phyloP scores from a whole-genome alignment of 2,888 invertebrate species.

The Abscondita cerata region DNA sequence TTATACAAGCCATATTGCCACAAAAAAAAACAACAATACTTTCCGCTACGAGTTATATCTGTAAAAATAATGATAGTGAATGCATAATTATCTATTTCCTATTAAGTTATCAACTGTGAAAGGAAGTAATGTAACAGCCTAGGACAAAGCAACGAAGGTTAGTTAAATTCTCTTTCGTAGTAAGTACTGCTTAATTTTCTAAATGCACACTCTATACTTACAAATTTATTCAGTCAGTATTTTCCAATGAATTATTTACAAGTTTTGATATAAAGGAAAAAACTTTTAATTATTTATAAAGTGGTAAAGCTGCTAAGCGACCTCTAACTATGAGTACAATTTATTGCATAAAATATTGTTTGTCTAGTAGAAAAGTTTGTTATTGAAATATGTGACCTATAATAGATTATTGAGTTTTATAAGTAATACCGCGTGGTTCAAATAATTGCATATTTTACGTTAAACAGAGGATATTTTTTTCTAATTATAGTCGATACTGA shows the following conservation, averaged over 20 bases:
- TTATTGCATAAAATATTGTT: conserved; percentile 5
- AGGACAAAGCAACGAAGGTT: not conserved
- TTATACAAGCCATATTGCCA: too few relatives aligned
- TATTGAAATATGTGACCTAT: not conserved
- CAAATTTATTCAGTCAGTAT: conserved; percentile 23
- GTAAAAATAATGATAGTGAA: not conserved
- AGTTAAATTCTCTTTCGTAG: not conserved
- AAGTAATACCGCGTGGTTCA: not conserved
- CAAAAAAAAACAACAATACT: conserved; percentile 2
- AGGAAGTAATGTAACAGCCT: not conserved
- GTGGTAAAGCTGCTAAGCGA: conserved; percentile 26
- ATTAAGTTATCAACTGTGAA: not conserved
- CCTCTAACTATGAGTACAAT: conserved; percentile 29
- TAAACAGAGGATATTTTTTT: not conserved
- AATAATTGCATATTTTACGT: not conserved
- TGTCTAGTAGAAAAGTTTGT: not conserved
- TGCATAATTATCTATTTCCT: conserved; percentile 7
- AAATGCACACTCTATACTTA: not conserved
- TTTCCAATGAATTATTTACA: conserved; percentile 31
- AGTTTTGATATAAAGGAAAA: conserved; percentile 28
- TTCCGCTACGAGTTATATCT: conserved; percentile 2
- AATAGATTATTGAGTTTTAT: not conserved
- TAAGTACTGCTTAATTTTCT: not conserved
- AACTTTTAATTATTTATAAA: conserved; percentile 35
- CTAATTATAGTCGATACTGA: not conserved